Evolutionary conservation across 1,140 invertebrate species (phyloP).

Genomic region (Sitobion miscanthi): DNA sequence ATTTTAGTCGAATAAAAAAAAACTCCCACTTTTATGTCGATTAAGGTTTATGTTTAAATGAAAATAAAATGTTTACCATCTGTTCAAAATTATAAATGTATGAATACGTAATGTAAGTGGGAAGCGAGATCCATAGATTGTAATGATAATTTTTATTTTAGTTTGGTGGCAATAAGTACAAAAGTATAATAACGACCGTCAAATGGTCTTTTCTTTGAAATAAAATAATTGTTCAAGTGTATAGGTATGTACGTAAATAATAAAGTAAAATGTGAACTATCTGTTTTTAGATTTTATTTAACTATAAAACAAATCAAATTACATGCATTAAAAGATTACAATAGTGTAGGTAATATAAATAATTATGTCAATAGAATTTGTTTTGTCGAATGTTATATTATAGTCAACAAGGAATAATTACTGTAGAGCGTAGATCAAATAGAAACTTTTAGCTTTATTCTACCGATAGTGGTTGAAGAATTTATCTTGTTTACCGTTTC

Average conservation of each 20-base stretch:
- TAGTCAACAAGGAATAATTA: background rate
- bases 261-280: background rate
- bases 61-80: constrained; percentile 33
- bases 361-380: background rate
- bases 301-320: background rate
- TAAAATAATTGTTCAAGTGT: background rate
- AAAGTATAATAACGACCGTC: background rate
- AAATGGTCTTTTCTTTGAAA: background rate
- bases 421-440: background rate
- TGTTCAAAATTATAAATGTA: constrained; percentile 9
- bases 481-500: background rate
- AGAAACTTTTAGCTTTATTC: background rate
- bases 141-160: constrained; percentile 8
- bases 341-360: background rate
- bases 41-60: background rate
- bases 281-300: background rate
- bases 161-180: background rate
- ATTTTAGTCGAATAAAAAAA: constrained; percentile 23
- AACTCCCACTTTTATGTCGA: constrained; percentile 45
- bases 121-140: background rate
- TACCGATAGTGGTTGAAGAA: background rate
- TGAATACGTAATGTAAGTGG: background rate
- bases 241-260: background rate
- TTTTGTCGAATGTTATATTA: background rate
- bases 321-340: background rate